A percentile compares a stretch with the other conserved stretches of the same genome.
Evolutionary conservation across 2,113 vertebrate species (phyloP).

Genomic region (Festucalex cinctus): DNA sequence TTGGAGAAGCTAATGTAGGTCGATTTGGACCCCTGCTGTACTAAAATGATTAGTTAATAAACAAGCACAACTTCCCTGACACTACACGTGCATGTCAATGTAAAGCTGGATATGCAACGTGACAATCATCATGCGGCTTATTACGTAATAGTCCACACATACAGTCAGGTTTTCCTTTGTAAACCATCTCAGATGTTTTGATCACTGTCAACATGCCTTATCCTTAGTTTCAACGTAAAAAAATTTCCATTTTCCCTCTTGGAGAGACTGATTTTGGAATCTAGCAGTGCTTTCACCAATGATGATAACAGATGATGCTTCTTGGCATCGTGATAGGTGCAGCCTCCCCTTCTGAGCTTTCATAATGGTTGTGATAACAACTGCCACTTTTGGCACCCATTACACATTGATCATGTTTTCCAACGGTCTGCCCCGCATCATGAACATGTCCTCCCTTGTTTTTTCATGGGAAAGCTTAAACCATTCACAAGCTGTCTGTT

Average conservation of each 20-base stretch:
- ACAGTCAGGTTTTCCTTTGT: too few species aligned
- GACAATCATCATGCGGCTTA: too few species aligned
- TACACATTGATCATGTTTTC: constrained; percentile 18
- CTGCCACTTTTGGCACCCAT: background rate
- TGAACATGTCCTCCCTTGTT: constrained; percentile 9
- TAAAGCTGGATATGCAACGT: too few species aligned
- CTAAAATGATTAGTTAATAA: too few species aligned
- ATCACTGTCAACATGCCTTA: too few species aligned
- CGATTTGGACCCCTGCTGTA: background rate
- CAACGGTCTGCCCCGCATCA: constrained; percentile 2
- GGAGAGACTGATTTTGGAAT: background rate
- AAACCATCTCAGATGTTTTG: too few species aligned
- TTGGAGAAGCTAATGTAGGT: background rate
- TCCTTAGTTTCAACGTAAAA: too few species aligned
- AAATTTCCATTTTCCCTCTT: background rate
- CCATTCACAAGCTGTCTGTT: constrained; percentile 37
- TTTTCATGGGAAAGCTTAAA: constrained; percentile 19
- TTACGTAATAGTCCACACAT: too few species aligned
- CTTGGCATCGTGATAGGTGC: background rate
- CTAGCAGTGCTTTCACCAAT: background rate
- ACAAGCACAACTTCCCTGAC: too few species aligned
- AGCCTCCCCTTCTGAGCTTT: constrained; percentile 1
- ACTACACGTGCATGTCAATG: too few species aligned
- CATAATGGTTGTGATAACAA: background rate
- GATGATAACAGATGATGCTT: background rate